Evolutionary conservation across 2,888 invertebrate species (phyloP).

Genomic region (Luperina testacea): DNA sequence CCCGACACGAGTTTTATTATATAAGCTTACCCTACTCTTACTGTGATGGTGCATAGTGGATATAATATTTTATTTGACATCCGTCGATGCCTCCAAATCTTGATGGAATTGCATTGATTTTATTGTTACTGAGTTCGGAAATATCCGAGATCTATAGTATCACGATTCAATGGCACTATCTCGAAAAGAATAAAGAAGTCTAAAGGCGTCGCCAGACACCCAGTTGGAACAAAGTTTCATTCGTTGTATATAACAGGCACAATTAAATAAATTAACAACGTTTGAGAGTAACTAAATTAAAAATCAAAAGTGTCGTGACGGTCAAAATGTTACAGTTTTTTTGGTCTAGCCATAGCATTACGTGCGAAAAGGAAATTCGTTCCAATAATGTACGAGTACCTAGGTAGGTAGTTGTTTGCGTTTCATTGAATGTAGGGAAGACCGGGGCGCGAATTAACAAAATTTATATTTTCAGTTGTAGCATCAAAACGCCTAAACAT

Average conservation of each 20-base stretch:
- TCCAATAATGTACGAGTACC: neutral
- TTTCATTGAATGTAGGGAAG: slow-evolving; percentile 53
- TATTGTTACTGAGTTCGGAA: slow-evolving; percentile 9
- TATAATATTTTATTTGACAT: slow-evolving; percentile 52
- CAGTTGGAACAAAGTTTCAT: neutral
- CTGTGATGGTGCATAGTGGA: slow-evolving; percentile 41
- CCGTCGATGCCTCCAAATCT: slow-evolving; percentile 6
- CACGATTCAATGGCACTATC: neutral
- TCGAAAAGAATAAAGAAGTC: neutral
- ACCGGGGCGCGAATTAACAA: neutral
- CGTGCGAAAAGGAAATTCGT: neutral
- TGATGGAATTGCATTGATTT: slow-evolving; percentile 26
- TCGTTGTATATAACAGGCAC: neutral
- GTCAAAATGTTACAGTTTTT: neutral
- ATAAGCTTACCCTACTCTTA: slow-evolving; percentile 53
- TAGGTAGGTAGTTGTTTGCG: neutral
- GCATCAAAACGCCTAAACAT: neutral
- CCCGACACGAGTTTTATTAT: slow-evolving; percentile 66
- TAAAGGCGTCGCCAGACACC: neutral
- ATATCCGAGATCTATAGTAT: neutral
- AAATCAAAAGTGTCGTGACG: neutral
- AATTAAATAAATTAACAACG: neutral
- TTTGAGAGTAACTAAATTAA: neutral
- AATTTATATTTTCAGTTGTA: neutral
- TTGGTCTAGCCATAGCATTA: neutral